Evolutionary conservation across 2,888 invertebrate genomes (phyloP), one percentile per base, ranked within the genome.

Genomic region (Tetragnatha montana): DNA sequence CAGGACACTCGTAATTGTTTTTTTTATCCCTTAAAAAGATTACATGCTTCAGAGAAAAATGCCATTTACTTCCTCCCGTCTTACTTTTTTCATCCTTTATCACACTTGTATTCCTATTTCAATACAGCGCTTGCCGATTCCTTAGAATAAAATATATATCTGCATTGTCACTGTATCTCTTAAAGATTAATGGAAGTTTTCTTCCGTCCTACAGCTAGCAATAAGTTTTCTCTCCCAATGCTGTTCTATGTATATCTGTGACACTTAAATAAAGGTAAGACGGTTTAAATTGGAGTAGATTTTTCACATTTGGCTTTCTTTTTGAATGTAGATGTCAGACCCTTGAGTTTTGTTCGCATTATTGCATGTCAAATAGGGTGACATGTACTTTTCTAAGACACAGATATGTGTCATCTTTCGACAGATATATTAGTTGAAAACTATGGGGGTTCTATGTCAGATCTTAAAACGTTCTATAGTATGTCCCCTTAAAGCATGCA

Each of bases 221-320:
- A 81, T 71, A 82, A 82, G 68, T 82, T 8, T 60, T 51, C 60
- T 82, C 7, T 6, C 49, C n/a, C 14, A 50, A 17, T 70, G 17
- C 51, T 51, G 21, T 60, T 21, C 21, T n/a, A 50, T 69, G 10
- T 82, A 47, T 22, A 21, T 74, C n/a, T 82, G n/a, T 35, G 82
- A 75, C 73, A 82, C 22, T 74, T 51, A 74, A 74, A 74, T 82
- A 51, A 50, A 75, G 82, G 82, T 82, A 68, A 82, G 74, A n/a
- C n/a, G 19, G 60, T 74, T 75, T 35, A 12, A 49, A 82, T 51
- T 49, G 71, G 81, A 50, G 22, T 22, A 12, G 35, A 82, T 82
- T 82, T 82, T 73, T 82, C 82, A 82, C n/a, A 19, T 74, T 22
- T 74, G 49, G 49, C 70, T 49, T n/a, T 49, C 35, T 35, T 81